Base-by-base conservation (phyloP, 1,140 invertebrate species). In the Drosophila albomicans region DNA sequence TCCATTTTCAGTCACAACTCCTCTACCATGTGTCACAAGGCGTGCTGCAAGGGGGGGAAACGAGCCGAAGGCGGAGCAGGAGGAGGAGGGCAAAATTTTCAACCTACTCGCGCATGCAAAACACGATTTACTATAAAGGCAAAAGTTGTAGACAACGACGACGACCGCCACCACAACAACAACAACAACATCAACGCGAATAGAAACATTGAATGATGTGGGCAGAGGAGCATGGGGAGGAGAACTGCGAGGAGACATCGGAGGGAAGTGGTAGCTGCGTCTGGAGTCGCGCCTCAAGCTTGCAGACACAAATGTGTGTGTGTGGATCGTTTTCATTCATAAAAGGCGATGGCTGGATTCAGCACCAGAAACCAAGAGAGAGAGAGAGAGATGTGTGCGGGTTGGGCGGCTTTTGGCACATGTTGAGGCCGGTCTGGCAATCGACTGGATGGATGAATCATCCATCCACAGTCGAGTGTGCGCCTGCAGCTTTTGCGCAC, bases 71-170 rank as follows among this genome's bases (percentile, higher is more conserved):
- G 13, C 5, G 15, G 48, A 6, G 41, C 16, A 35, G 25, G 30
- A 45, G 32, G 38, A 38, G 32, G 46, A 8, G 38, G 45, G 48
- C 43, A 38, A 25, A 25, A 46, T 57, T 58, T 48, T 43, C 84
- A 78, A 73, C 85, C 85, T 89, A 88, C 85, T 88, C 85, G 75
- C 68, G 86, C 85, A 88, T 88, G 85, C 85, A 88, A 88, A 89
- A 88, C 85, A 89, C 84, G 84, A 88, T 88, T 89, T 89, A 88
- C 84, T 89, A 88, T 88, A 85, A 89, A 87, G 82, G 84, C 82
- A 87, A 87, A 80, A 71, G 67, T 78, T 75, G 85, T 82, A 88
- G 74, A 89, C 81, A 52, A 73, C 64, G n/a, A 43, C 43, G 41
- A 32, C 67, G 13, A 25, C 54, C 5, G 16, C 56, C 45, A 62